Conservation (phyloP, 2,797 vertebrate species). For the Karalla daura region DNA sequence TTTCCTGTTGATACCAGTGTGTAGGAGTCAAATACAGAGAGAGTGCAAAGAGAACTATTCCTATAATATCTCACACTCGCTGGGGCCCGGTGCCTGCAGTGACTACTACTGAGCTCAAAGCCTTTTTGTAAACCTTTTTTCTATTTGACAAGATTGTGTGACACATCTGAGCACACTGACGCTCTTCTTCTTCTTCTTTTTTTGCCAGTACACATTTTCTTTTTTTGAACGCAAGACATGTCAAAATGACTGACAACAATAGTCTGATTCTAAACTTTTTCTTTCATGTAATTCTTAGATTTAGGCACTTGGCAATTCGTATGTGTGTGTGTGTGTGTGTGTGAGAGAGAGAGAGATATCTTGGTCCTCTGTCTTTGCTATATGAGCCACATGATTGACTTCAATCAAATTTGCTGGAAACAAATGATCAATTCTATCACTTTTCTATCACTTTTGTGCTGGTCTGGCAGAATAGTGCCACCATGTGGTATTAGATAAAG, state of each 20-base stretch:
- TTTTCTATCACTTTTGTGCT: no score
- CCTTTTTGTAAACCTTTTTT: conserved; percentile 23
- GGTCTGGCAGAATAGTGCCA: background rate
- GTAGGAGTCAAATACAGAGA: conserved; percentile 69
- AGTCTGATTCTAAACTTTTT: no score
- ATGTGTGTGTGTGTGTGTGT: background rate
- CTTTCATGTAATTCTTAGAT: background rate
- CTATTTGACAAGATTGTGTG: conserved; percentile 25
- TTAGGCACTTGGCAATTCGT: no score
- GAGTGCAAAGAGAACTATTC: conserved; percentile 42
- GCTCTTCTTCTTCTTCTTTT: background rate
- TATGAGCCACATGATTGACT: background rate
- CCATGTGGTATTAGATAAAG: background rate
- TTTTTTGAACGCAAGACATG: background rate
- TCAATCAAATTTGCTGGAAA: background rate
- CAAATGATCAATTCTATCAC: background rate
- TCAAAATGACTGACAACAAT: conserved; percentile 1
- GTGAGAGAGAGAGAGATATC: no score
- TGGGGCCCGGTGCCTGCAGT: conserved; percentile 30
- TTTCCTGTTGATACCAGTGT: conserved; percentile 81
- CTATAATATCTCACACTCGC: conserved; percentile 40
- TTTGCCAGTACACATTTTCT: background rate
- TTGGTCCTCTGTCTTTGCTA: background rate
- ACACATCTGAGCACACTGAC: conserved; percentile 1
- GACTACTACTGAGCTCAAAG: conserved; percentile 44